Percentiles rank a stretch among this genome's conserved stretches.
Conservation (phyloP, 2,888 invertebrate species). For the Heliconius aoede region DNA sequence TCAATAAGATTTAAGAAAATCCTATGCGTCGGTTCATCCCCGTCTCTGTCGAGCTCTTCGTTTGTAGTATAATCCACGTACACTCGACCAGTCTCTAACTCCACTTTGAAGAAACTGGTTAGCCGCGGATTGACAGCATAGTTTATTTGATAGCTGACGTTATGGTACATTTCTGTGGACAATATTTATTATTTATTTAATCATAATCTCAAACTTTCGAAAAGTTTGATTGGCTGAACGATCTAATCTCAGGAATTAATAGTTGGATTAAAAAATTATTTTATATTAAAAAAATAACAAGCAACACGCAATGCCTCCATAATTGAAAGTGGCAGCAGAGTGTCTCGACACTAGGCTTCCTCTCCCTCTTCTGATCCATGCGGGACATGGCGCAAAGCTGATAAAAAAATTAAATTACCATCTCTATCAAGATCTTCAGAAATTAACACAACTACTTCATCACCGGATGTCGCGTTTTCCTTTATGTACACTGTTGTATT, state of each 20-base stretch:
- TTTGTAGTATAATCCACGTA: conserved; percentile 72
- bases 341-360: background rate
- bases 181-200: background rate
- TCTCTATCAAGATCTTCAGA: conserved; percentile 84
- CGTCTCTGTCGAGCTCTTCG: conserved; percentile 79
- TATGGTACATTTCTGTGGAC: conserved; percentile 75
- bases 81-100: conserved; percentile 73
- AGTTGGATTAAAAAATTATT: no score
- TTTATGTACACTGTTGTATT: conserved; percentile 65
- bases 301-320: background rate
- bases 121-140: conserved; percentile 69
- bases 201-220: background rate
- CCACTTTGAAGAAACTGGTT: conserved; percentile 79
- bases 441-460: conserved; percentile 66
- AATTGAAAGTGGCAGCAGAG: background rate
- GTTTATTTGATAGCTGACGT: conserved; percentile 81
- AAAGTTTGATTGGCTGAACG: no score
- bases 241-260: no score
- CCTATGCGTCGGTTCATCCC: conserved; percentile 69
- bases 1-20: conserved; percentile 81
- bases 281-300: background rate
- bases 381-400: background rate
- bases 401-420: conserved; percentile 66
- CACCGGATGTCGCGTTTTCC: conserved; percentile 77
- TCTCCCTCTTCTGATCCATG: background rate